Percentiles rank a stretch among this genome's conserved stretches.
phyloP scores from a whole-genome alignment of 2,888 invertebrate genomes.

The Punctoribates punctum region DNA sequence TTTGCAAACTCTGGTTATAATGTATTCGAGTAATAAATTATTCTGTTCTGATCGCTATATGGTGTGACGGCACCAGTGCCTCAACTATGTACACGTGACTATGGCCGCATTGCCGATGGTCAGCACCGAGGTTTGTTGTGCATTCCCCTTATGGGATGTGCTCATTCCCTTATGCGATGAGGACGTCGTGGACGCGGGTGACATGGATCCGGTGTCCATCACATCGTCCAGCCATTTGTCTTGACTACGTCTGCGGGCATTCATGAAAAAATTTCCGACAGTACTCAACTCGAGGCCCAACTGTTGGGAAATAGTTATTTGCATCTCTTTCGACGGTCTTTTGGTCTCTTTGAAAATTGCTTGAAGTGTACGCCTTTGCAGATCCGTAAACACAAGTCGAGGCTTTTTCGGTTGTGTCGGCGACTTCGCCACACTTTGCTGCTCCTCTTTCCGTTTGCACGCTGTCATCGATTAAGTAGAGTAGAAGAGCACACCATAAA shows the following conservation, averaged over 20 bases:
- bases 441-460: slow-evolving; percentile 93
- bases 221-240: slow-evolving; percentile 98
- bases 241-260: slow-evolving; percentile 80
- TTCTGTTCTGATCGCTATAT: background rate
- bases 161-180: slow-evolving; percentile 25
- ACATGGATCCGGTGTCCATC: slow-evolving; percentile 28
- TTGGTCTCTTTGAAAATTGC: slow-evolving; percentile 99
- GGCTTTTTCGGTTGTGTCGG: slow-evolving; percentile 88
- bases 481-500: background rate
- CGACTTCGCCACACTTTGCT: slow-evolving; percentile 45
- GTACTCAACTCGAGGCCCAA: slow-evolving; percentile 94
- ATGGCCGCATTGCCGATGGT: slow-evolving; percentile 42
- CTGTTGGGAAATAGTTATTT: slow-evolving; percentile 96
- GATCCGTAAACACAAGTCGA: slow-evolving; percentile 99
- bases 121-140: slow-evolving; percentile 38
- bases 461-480: slow-evolving; percentile 59
- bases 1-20: slow-evolving; percentile 12
- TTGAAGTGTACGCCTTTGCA: slow-evolving; percentile 98
- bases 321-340: slow-evolving; percentile 99
- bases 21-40: background rate
- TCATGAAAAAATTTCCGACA: slow-evolving; percentile 99
- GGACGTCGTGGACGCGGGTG: slow-evolving; percentile 28
- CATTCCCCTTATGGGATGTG: slow-evolving; percentile 4
- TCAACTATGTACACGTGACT: slow-evolving; percentile 39
- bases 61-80: slow-evolving; percentile 8